Percentiles rank a stretch among this genome's conserved stretches.
Conservation (phyloP, 1,140 invertebrate species). For the Magallana angulata region DNA sequence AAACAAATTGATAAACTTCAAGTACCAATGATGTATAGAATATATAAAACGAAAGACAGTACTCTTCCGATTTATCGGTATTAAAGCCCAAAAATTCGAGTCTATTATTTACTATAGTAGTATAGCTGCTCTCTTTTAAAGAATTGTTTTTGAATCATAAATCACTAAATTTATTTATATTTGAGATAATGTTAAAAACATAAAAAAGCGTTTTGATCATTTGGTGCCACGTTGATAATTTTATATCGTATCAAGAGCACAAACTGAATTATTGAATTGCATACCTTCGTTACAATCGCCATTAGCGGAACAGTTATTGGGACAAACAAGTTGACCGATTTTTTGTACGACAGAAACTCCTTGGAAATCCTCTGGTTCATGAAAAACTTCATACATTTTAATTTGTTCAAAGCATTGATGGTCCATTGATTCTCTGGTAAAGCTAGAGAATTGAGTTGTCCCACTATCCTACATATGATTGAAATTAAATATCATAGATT, state of each 20-base stretch:
- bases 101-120: too few species aligned
- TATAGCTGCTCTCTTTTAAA: too few species aligned
- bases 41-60: too few species aligned
- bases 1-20: too few species aligned
- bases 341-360: background rate
- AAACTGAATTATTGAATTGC: background rate
- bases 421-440: background rate
- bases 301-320: background rate
- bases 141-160: too few species aligned
- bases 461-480: background rate
- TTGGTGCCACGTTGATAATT: background rate
- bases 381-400: background rate
- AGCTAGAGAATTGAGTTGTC: background rate
- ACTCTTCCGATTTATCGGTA: too few species aligned
- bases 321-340: background rate
- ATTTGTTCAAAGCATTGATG: background rate
- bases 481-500: background rate
- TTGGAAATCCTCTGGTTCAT: background rate
- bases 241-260: background rate
- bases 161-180: background rate
- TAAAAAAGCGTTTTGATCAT: background rate
- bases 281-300: background rate
- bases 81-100: too few species aligned
- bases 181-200: background rate
- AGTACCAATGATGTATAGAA: too few species aligned